Conservation (phyloP, 2,888 invertebrate genomes). For the Belgica antarctica region DNA sequence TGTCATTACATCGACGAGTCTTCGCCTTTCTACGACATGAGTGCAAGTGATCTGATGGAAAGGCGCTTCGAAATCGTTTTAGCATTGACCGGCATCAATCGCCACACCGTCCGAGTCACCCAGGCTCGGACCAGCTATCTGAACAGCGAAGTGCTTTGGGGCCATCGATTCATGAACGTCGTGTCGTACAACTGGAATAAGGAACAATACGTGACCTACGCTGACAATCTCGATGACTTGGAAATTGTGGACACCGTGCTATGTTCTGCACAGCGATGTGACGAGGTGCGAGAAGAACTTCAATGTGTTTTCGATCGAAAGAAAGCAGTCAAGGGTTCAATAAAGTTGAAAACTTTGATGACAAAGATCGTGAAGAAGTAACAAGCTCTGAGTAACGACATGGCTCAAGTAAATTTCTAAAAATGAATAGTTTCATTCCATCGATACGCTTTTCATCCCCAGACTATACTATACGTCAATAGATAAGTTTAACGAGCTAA, state of each 20-base stretch:
- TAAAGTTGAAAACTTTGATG: no score
- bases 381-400: no score
- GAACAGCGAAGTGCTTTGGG: constrained; percentile 80
- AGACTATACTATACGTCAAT: no score
- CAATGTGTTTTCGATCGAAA: constrained; percentile 11
- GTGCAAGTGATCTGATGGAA: constrained; percentile 72
- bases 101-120: constrained; percentile 71
- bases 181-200: constrained; percentile 60
- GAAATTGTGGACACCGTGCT: constrained; percentile 64
- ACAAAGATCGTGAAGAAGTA: no score
- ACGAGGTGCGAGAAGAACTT: constrained; percentile 52
- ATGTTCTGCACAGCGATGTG: constrained; percentile 72
- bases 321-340: background rate
- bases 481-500: no score
- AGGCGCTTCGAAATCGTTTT: constrained; percentile 75
- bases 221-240: constrained; percentile 53
- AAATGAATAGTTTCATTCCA: no score
- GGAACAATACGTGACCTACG: constrained; percentile 59
- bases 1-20: constrained; percentile 74
- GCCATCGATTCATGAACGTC: constrained; percentile 72
- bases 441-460: no score
- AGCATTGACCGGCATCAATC: constrained; percentile 76
- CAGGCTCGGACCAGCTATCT: constrained; percentile 76
- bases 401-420: no score
- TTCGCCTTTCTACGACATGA: constrained; percentile 77